A percentile compares a stretch with the other conserved stretches of the same genome.
Evolutionary conservation across 2,797 vertebrate genomes (phyloP).

Genomic region (Semotilus atromaculatus): DNA sequence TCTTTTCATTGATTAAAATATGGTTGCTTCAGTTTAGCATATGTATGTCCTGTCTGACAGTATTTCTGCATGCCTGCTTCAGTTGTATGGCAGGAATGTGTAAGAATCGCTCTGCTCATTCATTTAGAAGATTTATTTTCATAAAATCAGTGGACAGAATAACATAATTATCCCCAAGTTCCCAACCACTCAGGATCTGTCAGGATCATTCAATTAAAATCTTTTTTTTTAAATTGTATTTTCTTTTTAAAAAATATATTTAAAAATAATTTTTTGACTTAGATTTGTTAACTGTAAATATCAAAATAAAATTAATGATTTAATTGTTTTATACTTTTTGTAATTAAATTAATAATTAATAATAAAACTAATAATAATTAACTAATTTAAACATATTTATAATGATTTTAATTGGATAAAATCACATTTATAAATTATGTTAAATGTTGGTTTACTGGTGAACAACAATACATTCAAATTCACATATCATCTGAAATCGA

Average conservation of each 20-base stretch:
- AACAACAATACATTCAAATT: too few relatives aligned
- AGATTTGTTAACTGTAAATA: background rate
- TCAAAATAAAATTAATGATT: background rate
- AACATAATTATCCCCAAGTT: background rate
- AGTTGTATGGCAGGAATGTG: constrained; percentile 23
- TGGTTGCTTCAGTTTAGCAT: background rate
- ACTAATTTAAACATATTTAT: too few relatives aligned
- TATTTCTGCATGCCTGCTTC: constrained; percentile 35
- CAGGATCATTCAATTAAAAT: background rate
- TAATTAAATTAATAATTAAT: background rate
- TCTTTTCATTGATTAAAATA: background rate
- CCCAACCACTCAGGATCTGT: background rate
- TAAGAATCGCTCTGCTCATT: background rate
- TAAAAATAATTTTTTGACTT: background rate
- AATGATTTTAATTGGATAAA: too few relatives aligned
- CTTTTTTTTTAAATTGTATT: background rate
- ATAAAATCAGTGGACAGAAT: background rate
- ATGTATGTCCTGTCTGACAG: background rate
- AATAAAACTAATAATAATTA: too few relatives aligned
- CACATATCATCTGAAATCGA: background rate
- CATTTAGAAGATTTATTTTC: constrained; percentile 3
- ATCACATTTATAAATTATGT: too few relatives aligned
- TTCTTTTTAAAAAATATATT: background rate
- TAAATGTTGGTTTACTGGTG: too few relatives aligned
- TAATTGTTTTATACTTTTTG: background rate